Percentiles rank a stretch among this genome's conserved stretches.
Conservation (phyloP, 2,113 vertebrate genomes). For the Pluvianellus socialis region DNA sequence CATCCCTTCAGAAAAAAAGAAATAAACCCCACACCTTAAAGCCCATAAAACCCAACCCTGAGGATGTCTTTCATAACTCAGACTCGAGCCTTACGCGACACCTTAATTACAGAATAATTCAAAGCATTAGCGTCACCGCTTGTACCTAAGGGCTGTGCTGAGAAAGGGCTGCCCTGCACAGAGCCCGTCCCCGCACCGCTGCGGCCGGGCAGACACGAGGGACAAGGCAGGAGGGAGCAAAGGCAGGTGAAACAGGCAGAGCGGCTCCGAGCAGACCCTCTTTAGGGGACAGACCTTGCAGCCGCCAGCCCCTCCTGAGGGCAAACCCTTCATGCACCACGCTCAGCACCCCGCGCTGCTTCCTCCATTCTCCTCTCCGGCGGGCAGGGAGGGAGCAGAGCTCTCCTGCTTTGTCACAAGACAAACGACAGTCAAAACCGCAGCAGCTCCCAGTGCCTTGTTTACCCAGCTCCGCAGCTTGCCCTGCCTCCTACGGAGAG, state of each 20-base stretch:
- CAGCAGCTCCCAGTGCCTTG: accelerated
- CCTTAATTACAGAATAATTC: not conserved
- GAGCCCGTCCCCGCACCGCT: accelerated
- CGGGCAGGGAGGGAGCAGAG: not conserved
- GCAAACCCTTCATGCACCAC: not conserved
- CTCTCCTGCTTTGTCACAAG: not conserved
- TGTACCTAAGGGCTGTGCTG: accelerated
- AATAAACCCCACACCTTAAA: not conserved
- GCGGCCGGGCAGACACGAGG: accelerated
- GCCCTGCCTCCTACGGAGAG: not conserved
- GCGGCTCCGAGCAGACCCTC: not conserved
- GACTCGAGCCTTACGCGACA: accelerated
- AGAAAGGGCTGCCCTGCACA: not conserved
- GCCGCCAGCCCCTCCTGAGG: not conserved
- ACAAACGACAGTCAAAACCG: not conserved
- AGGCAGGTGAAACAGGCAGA: not conserved
- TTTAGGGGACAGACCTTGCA: not conserved
- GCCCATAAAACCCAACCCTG: not conserved
- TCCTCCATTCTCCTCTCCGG: not conserved
- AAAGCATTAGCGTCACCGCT: not conserved
- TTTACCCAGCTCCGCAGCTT: not conserved
- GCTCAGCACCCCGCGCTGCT: not conserved
- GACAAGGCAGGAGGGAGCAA: not conserved
- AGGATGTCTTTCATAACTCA: not conserved
- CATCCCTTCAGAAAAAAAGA: not conserved